Conservation (phyloP, 2,113 vertebrate species). For the Siniperca knerii region DNA sequence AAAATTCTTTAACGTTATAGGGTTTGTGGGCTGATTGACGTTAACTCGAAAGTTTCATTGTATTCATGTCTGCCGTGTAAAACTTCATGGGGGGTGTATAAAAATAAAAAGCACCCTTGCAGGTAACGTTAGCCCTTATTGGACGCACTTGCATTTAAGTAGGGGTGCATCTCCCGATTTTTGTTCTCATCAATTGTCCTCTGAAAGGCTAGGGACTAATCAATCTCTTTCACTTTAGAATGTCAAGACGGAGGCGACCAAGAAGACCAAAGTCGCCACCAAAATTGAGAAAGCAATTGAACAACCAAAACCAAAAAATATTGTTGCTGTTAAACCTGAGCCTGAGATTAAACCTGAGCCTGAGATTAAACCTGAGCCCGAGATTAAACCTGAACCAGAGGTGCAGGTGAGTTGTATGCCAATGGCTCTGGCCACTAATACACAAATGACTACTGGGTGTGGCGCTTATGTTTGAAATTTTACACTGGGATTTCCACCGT, state of each 20-base stretch:
- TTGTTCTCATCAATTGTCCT: no score
- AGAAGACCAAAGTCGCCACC: constrained; percentile 58
- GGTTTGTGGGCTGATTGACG: background rate
- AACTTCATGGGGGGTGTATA: no score
- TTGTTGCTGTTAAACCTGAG: constrained; percentile 29
- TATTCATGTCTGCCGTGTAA: background rate
- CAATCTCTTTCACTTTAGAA: constrained; percentile 27
- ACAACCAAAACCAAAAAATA: constrained; percentile 34
- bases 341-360: no score
- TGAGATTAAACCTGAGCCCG: no score
- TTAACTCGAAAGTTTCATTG: no score
- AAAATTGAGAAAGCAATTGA: constrained; percentile 58
- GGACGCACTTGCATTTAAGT: background rate
- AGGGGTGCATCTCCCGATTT: no score
- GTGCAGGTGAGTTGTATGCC: constrained; percentile 57
- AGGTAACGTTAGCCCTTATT: no score
- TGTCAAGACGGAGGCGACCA: constrained; percentile 66
- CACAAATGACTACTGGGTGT: background rate
- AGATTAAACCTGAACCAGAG: constrained; percentile 34
- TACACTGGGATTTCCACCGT: background rate
- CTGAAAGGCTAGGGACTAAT: no score
- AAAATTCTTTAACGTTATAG: no score
- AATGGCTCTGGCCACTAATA: background rate
- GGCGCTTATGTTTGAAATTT: background rate
- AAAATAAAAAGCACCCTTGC: no score